Evolutionary conservation across 2,797 vertebrate genomes (phyloP).

Genomic region (Simalia tracyae): DNA sequence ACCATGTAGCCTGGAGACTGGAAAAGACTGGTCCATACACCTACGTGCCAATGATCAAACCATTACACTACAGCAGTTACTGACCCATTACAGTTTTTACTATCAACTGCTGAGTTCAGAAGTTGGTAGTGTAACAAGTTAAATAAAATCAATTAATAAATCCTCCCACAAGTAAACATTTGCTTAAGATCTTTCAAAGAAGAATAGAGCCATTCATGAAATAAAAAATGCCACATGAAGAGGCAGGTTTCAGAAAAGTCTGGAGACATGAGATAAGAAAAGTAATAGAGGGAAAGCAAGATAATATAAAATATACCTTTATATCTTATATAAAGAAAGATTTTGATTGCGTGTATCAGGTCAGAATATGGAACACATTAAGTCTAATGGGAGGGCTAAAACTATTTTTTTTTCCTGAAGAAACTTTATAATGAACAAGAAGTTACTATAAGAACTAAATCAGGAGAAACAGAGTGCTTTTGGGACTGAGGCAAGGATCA

Average conservation of each 20-base stretch:
- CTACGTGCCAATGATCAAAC: not conserved
- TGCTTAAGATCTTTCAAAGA: not conserved
- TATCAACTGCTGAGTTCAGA: not conserved
- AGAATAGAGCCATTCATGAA: not conserved
- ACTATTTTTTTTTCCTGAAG: not conserved
- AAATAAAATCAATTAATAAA: not conserved
- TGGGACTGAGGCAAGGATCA: not conserved
- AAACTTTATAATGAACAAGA: not conserved
- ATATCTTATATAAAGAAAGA: not conserved
- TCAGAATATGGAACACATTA: not conserved
- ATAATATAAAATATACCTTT: not conserved
- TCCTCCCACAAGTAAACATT: not conserved
- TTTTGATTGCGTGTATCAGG: not conserved
- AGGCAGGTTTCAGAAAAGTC: not conserved
- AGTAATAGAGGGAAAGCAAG: not conserved
- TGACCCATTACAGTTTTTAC: not conserved
- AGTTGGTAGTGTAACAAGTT: not conserved
- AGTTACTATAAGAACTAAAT: not conserved
- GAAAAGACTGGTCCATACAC: not conserved
- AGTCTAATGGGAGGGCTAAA: not conserved
- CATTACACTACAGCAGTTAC: not conserved
- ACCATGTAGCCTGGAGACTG: not conserved
- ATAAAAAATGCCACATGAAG: not conserved
- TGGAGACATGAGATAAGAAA: not conserved
- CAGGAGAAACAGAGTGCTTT: not conserved